A percentile compares a stretch with the other conserved stretches of the same genome.
Conservation (phyloP, 1,140 invertebrate genomes). For the Gryon sp. region DNA sequence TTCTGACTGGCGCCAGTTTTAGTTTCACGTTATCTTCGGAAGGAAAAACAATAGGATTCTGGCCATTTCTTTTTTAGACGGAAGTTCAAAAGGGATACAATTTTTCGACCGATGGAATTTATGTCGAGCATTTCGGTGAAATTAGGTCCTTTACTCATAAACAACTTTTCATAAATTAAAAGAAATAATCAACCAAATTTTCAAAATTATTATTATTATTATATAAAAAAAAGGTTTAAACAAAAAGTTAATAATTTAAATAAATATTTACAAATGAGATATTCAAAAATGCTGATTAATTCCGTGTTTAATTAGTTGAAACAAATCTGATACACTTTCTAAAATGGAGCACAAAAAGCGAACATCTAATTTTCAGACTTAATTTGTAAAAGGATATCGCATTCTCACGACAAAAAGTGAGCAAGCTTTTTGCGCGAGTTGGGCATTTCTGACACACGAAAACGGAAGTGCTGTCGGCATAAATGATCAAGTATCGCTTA, state of each 20-base stretch:
- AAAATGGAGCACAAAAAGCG: not conserved
- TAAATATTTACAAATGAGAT: no score
- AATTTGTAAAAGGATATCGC: slow-evolving; percentile 42
- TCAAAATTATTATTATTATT: no score
- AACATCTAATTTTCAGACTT: slow-evolving; percentile 21
- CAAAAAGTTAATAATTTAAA: no score
- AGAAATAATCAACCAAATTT: no score
- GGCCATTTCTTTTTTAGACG: slow-evolving; percentile 53
- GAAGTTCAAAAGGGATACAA: slow-evolving; percentile 28
- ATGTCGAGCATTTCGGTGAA: slow-evolving; percentile 3
- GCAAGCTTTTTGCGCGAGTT: slow-evolving; percentile 36
- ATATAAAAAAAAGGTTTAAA: no score
- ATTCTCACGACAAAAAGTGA: slow-evolving; percentile 48
- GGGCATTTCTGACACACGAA: slow-evolving; percentile 39
- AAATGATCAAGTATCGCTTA: slow-evolving; percentile 57
- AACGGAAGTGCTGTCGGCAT: slow-evolving; percentile 59
- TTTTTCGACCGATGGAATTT: slow-evolving; percentile 5
- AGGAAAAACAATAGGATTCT: slow-evolving; percentile 65
- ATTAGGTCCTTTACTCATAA: not conserved
- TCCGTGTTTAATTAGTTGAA: not conserved
- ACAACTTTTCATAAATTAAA: no score
- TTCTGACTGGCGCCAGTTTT: slow-evolving; percentile 72
- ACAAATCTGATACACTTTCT: slow-evolving; percentile 21
- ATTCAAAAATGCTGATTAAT: not conserved
- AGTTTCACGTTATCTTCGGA: slow-evolving; percentile 60